Evolutionary conservation across 2,888 invertebrate species (phyloP), one percentile per base, ranked within the genome.

Genomic region (Melinopterus prodromus): DNA sequence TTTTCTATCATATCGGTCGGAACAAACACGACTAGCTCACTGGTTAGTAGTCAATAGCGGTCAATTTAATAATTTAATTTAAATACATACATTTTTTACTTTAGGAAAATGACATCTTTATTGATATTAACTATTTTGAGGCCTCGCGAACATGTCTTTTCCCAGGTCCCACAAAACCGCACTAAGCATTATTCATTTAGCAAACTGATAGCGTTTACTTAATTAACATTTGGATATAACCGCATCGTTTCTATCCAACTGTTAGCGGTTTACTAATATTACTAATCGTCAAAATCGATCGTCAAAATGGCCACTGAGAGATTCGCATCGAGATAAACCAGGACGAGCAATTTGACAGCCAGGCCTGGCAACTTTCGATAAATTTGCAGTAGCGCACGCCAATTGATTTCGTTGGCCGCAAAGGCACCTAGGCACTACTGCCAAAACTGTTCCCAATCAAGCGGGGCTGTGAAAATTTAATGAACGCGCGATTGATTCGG

Each of bases 391-490:
- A 6, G 74, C 16, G 36, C 74, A n/a, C 37, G 36, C n/a, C 74
- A 35, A 74, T 74, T 74, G 74, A 74, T 74, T 74, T 6, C 35
- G 35, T 7, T 74, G n/a, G 12, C 14, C 74, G 74, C 37, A 37
- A 53, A 71, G 71, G 74, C 35, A 26, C n/a, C 35, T 14, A 26
- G 14, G n/a, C n/a, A 37, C 36, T 74, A 74, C 74, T 74, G 74
- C 74, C 74, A 74, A 53, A 74, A 74, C 74, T 37, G 74, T 74
- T 74, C 37, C 74, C 74, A 74, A 74, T 74, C 74, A 74, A 35
- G 35, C 35, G 74, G 9, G 37, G 37, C 74, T 35, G 74, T 74
- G 74, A 74, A 74, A 74, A 74, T 74, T 74, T 74, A 74, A 74
- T 74, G 53, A 53, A 53, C 7, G 74, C 74, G 74, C 74, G 36